These are phyloP conservation scores for Gymnoscelis rufifasciata DNA, from an alignment of 2,888 invertebrate genomes.

Conservation along the genomic window DNA sequence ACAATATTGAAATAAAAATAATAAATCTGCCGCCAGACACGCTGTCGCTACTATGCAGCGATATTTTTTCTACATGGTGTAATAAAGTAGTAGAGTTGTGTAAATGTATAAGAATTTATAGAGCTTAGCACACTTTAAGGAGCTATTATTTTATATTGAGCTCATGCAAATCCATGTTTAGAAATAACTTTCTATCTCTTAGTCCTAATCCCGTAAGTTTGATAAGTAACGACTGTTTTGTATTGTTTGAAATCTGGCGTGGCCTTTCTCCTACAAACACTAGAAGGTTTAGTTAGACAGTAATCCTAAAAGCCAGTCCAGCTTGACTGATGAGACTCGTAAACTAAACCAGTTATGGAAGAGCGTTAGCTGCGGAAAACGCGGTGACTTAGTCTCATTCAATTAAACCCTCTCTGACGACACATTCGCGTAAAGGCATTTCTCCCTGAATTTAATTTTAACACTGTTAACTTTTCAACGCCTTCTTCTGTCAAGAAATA, in stretches of 20 bases:
- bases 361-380: background rate
- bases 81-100: too few species aligned
- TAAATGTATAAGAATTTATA: too few species aligned
- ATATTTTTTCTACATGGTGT: too few species aligned
- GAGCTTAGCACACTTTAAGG: too few species aligned
- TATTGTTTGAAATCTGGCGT: background rate
- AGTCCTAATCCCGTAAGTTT: background rate
- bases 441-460: background rate
- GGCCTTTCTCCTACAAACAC: background rate
- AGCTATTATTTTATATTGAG: too few species aligned
- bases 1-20: too few species aligned
- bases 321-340: conserved; percentile 9
- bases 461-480: background rate
- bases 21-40: too few species aligned
- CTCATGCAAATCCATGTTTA: too few species aligned
- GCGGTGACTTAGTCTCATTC: background rate
- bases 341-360: background rate
- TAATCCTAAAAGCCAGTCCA: conserved; percentile 4
- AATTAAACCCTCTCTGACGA: background rate
- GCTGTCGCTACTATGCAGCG: too few species aligned
- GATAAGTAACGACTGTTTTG: background rate
- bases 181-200: background rate
- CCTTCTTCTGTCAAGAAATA: background rate
- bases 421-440: background rate
- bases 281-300: background rate